phyloP scores from a whole-genome alignment of 2,888 invertebrate genomes.

The Dicranocentrus wangi region DNA sequence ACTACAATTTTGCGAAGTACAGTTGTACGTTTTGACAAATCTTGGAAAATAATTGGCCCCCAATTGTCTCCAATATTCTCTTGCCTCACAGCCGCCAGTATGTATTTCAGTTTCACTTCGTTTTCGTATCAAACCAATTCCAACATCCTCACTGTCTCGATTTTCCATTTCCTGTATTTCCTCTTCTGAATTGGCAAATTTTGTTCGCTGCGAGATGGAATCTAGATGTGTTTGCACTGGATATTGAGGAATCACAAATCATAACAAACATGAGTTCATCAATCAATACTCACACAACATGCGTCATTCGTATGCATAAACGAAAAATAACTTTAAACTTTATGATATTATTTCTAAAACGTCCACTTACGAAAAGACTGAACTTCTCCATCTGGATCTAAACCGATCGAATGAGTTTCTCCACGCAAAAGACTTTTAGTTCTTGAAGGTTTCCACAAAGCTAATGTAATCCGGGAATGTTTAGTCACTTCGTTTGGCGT shows the following conservation, averaged over 20 bases:
- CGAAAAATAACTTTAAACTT: too few species aligned
- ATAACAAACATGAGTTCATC: background rate
- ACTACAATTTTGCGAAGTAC: constrained; percentile 27
- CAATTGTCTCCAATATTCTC: constrained; percentile 29
- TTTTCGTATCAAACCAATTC: constrained; percentile 13
- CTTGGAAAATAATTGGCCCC: constrained; percentile 39
- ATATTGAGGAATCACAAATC: background rate
- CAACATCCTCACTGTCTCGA: background rate
- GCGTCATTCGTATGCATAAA: background rate
- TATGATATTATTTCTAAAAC: background rate
- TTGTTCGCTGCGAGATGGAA: constrained; percentile 10
- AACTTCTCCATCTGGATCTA: constrained; percentile 1
- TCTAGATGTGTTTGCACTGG: background rate
- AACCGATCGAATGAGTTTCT: background rate
- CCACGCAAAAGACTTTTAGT: background rate
- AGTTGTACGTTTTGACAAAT: constrained; percentile 31
- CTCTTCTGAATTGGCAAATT: constrained; percentile 27
- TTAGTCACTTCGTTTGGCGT: too few species aligned
- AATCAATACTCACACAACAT: background rate
- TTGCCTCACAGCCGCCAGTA: constrained; percentile 38
- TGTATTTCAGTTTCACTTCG: constrained; percentile 5
- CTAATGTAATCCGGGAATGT: too few species aligned
- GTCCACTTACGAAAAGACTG: background rate
- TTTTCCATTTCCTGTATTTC: constrained; percentile 8
- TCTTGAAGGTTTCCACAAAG: background rate